Evolutionary conservation across 2,113 vertebrate genomes (phyloP).

Genomic region (Hiodon alosoides): DNA sequence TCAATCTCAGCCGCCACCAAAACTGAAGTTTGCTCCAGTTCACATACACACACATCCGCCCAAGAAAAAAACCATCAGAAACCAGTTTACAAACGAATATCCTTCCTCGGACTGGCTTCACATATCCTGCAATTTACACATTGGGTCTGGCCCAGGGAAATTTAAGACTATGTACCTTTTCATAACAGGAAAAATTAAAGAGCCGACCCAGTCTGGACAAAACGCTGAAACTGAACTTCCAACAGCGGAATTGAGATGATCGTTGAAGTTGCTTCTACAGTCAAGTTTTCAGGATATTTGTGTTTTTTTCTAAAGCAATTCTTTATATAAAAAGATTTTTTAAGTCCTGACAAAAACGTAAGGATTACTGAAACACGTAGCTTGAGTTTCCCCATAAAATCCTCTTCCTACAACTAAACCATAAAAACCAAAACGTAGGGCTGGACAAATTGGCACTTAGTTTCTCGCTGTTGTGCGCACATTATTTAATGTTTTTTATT

Average conservation of each 20-base stretch:
- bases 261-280: not conserved
- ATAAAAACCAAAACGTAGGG: not conserved
- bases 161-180: no score
- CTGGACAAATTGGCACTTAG: constrained; percentile 18
- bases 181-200: no score
- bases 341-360: not conserved
- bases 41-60: no score
- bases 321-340: not conserved
- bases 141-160: no score
- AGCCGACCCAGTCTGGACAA: not conserved
- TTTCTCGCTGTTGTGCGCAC: constrained; percentile 9
- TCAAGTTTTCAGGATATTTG: not conserved
- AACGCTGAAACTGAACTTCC: not conserved
- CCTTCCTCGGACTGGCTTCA: no score
- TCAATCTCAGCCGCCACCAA: not conserved
- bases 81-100: no score
- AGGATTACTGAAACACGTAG: constrained; percentile 1
- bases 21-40: not conserved
- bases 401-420: constrained; percentile 10
- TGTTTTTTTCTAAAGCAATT: not conserved
- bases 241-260: not conserved
- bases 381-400: not conserved
- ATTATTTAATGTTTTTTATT: not conserved
- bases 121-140: no score
- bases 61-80: no score